Conservation (phyloP, 2,797 vertebrate species). For the Peromyscus melanophrys region DNA sequence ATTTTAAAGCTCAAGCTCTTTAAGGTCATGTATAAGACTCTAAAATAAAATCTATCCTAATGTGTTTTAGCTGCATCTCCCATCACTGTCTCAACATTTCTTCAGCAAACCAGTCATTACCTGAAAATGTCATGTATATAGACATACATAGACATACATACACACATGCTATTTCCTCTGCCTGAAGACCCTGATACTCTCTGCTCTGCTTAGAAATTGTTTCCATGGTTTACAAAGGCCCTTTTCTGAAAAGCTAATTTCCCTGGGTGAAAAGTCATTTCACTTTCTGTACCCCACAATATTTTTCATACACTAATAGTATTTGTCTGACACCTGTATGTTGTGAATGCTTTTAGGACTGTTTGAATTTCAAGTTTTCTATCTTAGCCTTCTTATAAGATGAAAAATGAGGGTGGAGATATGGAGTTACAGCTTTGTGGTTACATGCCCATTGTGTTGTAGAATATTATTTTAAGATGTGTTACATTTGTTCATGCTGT, state of each 20-base stretch:
- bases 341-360: not conserved
- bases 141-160: not conserved
- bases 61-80: constrained; percentile 23
- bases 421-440: not conserved
- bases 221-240: not conserved
- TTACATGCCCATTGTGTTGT: not conserved
- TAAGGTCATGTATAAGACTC: constrained; percentile 55
- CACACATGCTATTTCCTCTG: constrained; percentile 9
- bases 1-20: constrained; percentile 52
- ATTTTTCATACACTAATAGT: not conserved
- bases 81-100: constrained; percentile 9
- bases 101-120: constrained; percentile 26
- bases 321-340: not conserved
- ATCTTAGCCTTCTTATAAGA: not conserved
- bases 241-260: constrained; percentile 12
- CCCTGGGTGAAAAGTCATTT: not conserved
- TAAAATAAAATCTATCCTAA: constrained; percentile 3
- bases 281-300: not conserved
- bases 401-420: not conserved
- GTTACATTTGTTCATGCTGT: too few species aligned
- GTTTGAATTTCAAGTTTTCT: constrained; percentile 13
- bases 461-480: too few species aligned
- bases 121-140: not conserved
- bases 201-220: not conserved
- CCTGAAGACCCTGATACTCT: not conserved